Base-by-base conservation (phyloP, 2,797 vertebrate genomes). In the Micromesistius poutassou region DNA sequence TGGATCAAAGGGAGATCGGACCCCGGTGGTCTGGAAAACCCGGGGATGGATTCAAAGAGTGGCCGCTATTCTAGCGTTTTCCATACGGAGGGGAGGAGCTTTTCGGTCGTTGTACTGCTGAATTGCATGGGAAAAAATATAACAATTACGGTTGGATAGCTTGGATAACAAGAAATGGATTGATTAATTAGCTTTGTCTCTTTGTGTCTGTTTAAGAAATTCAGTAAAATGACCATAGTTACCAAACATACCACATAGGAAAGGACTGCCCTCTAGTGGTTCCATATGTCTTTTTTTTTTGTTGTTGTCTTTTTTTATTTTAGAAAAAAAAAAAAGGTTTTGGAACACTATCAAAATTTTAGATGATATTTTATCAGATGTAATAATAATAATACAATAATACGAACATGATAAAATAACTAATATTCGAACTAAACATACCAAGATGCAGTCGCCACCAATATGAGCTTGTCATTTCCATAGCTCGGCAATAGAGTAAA, bases 1-100 rank as follows among this genome's bases (percentile, higher is more conserved):
- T 86, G 93, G 94, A 94, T 84, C 0, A 7, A 77, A 73, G 1
- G 25, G 0, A 77, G 80, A 84, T 75, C 22, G 73, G 38, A 81
- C 79, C 30, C 50, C 0, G 81, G 84, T 13, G n/a, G 74, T 0
- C 2, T 1, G 0, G 36, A 91, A 91, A 88, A 89, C 84, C 1
- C 14, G 89, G 90, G 0, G 0, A 6, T 85, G 90, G 85, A 0
- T 30, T 0, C 0, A 1, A 0, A 1, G 25, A 25, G 13, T 0
- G 0, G 2, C 31, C 22, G 3, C 1, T n/a, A 8, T 62, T 25
- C n/a, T 25, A 22, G 22, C 22, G 22, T 25, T 62, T 19, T 22
- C 46, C 46, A 16, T 22, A 50, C 46, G 46, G 46, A 50, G 3
- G 40, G 46, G 55, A 62, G 85, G 89, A 89, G 8, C 40, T 42